phyloP scores from a whole-genome alignment of 2,797 vertebrate genomes.

The Diglossa cyanea region DNA sequence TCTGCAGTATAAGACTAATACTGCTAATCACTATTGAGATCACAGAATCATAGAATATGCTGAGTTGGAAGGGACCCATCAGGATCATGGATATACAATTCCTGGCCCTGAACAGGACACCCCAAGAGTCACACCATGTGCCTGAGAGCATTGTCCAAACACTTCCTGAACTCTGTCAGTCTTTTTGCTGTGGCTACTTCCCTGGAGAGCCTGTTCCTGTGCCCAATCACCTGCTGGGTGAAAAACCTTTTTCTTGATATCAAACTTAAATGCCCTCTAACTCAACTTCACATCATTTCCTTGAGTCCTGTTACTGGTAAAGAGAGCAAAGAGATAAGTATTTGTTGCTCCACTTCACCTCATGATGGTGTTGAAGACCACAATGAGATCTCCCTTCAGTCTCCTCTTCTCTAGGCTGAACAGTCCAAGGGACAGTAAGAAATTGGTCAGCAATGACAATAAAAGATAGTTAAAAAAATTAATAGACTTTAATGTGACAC shows the following conservation, averaged over 20 bases:
- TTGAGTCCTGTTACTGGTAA: background rate
- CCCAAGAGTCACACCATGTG: background rate
- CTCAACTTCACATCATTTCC: background rate
- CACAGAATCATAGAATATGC: background rate
- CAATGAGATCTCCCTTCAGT: background rate
- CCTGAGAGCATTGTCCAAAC: background rate
- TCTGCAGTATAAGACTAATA: background rate
- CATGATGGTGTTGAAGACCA: background rate
- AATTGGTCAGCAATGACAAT: background rate
- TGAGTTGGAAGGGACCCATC: background rate
- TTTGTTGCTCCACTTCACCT: background rate
- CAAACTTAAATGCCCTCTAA: background rate
- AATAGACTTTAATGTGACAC: background rate
- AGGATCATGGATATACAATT: background rate
- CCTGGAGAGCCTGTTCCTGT: background rate
- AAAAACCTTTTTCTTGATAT: background rate
- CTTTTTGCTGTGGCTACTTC: background rate
- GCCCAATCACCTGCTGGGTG: rapidly evolving
- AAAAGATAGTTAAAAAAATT: background rate
- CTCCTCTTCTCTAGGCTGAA: background rate
- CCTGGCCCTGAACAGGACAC: background rate
- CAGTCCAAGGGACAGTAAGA: background rate
- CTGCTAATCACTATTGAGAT: background rate
- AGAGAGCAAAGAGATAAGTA: background rate
- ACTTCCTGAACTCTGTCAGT: background rate